Evolutionary conservation across 2,113 vertebrate species (phyloP), one percentile per base, ranked within the genome.

Genomic region (Larimichthys polyactis): DNA sequence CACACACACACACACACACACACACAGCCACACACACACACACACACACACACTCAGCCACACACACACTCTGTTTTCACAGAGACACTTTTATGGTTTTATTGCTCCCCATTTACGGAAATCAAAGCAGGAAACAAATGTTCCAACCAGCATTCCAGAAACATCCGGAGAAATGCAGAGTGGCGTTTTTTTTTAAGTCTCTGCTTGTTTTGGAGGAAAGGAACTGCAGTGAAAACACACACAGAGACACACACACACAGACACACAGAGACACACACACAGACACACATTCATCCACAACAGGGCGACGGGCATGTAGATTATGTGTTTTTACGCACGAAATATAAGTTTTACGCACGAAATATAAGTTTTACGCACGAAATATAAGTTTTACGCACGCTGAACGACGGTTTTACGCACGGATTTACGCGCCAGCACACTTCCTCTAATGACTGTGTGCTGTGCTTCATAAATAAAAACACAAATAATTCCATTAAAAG

Each of bases 71-170:
- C 0, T 93, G 91, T 94, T 94, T 91, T 91, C 86, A 84, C 91
- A 92, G 87, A 62, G 84, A 58, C 55, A 5, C 4, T 36, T 91
- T 94, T 93, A 94, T 94, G 93, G 92, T n/a, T 94, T 93, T 93
- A 93, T 93, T 82, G 93, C 93, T 88, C 87, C 77, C 87, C 87
- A 82, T 93, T 87, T 93, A 92, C 85, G 91, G 90, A 93, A 94
- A 93, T 94, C 90, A 94, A 92, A 94, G 93, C 90, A 91, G 90
- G 92, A 94, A 92, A 91, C 92, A 94, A 94, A 94, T 84, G 93
- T 64, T 90, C 86, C 86, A 78, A 80, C 82, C 89, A 83, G 79
- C 92, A 94, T 93, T 93, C 92, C 93, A 90, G 89, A 72, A 90
- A 91, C 92, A 91, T 91, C 92, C 91, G 90, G 90, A 84, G 89